A percentile compares a stretch with the other conserved stretches of the same genome.
Conservation (phyloP, 2,888 invertebrate species). For the Mythimna impura region DNA sequence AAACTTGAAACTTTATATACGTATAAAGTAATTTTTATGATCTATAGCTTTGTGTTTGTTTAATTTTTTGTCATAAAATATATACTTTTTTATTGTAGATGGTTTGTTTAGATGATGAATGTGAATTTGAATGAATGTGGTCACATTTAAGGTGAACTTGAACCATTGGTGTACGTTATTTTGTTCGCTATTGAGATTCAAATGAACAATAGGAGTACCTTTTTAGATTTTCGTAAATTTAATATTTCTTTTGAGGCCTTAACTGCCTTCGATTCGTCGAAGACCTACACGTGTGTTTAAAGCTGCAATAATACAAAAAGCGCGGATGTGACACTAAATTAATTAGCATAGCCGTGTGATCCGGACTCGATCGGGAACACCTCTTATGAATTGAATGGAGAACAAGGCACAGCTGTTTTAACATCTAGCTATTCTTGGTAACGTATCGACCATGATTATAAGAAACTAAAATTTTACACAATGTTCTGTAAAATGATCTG, state of each 20-base stretch:
- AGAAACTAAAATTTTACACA: no score
- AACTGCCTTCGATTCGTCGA: slow-evolving; percentile 1
- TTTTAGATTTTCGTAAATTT: neutral
- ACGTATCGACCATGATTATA: no score
- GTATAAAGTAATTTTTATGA: slow-evolving; percentile 78
- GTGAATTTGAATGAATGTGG: slow-evolving; percentile 40
- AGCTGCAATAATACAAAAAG: slow-evolving; percentile 62
- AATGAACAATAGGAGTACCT: neutral
- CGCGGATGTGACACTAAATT: slow-evolving; percentile 81
- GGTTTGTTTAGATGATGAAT: slow-evolving; percentile 60
- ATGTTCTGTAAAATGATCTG: no score
- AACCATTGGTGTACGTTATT: slow-evolving; percentile 32
- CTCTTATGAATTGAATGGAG: slow-evolving; percentile 21
- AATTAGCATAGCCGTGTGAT: slow-evolving; percentile 79
- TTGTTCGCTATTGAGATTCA: slow-evolving; percentile 7
- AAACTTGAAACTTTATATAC: slow-evolving; percentile 73
- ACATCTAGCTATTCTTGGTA: neutral
- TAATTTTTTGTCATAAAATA: slow-evolving; percentile 68
- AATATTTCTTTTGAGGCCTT: neutral
- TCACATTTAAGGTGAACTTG: slow-evolving; percentile 21
- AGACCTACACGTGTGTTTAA: slow-evolving; percentile 67
- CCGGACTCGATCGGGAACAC: slow-evolving; percentile 60
- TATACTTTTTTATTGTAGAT: slow-evolving; percentile 48
- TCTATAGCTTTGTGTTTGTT: slow-evolving; percentile 74
- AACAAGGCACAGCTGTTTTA: slow-evolving; percentile 18